phyloP scores from a whole-genome alignment of 2,113 vertebrate genomes.

The Percina caprodes region DNA sequence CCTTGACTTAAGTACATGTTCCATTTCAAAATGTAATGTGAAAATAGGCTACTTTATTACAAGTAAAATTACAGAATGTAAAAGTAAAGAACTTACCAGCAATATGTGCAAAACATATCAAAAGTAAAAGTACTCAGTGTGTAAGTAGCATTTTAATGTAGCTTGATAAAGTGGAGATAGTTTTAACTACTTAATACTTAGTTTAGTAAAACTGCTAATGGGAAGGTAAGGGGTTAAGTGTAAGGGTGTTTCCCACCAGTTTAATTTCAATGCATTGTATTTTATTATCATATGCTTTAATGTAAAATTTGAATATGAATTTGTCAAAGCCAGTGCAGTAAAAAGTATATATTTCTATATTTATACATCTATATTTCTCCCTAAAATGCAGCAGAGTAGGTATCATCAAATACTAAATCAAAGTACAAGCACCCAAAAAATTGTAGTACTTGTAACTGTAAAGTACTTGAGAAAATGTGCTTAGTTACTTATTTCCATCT shows the following conservation, averaged over 20 bases:
- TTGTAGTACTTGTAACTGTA: neutral
- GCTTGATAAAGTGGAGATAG: too few species aligned
- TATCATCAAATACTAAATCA: neutral
- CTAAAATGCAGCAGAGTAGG: neutral
- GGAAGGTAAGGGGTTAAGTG: neutral
- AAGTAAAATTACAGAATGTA: neutral
- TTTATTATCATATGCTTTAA: too few species aligned
- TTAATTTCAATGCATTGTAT: neutral
- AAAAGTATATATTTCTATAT: neutral
- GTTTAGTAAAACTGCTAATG: too few species aligned
- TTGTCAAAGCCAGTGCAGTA: too few species aligned
- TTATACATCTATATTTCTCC: neutral
- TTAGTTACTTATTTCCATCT: neutral
- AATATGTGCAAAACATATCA: neutral
- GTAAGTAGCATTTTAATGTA: too few species aligned
- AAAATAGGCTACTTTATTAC: neutral
- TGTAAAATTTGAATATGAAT: too few species aligned
- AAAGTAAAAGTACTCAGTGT: neutral
- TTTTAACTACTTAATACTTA: too few species aligned
- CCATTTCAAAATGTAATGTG: neutral
- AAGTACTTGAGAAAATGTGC: neutral
- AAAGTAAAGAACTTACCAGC: neutral
- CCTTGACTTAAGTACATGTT: neutral
- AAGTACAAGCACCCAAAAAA: neutral
- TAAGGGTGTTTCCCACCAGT: neutral